Conservation (phyloP, 2,113 vertebrate genomes). For the Rissa tridactyla region DNA sequence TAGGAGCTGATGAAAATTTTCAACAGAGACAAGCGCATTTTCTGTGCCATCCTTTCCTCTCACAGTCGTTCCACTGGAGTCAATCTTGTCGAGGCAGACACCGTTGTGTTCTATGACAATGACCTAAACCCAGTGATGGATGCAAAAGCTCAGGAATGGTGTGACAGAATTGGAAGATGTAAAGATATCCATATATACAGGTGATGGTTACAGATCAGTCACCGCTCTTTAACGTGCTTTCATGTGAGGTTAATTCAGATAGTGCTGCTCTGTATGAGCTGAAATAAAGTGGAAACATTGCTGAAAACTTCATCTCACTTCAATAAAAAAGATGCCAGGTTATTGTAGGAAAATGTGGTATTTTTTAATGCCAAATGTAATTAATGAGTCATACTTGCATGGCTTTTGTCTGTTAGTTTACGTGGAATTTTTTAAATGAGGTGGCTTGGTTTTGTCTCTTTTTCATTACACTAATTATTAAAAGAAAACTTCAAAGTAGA, state of each 20-base stretch:
- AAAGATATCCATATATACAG: conserved; percentile 96
- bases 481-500: background rate
- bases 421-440: background rate
- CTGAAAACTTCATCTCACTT: background rate
- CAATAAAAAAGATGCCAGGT: background rate
- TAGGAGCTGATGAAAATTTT: conserved; percentile 89
- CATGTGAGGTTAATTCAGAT: background rate
- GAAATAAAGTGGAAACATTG: background rate
- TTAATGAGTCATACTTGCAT: background rate
- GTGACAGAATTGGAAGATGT: conserved; percentile 89
- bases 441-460: background rate
- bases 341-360: background rate
- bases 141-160: conserved; percentile 90
- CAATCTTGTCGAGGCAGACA: conserved; percentile 87
- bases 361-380: background rate
- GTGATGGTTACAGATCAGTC: conserved; percentile 43
- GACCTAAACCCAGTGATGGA: conserved; percentile 94
- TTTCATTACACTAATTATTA: background rate
- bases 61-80: conserved; percentile 87
- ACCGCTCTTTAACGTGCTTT: background rate
- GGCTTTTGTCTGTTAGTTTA: background rate
- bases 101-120: conserved; percentile 91
- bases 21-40: conserved; percentile 86
- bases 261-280: background rate
- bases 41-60: conserved; percentile 91